Base-by-base conservation (phyloP, 2,113 vertebrate species). In the Lophochroa leadbeateri region DNA sequence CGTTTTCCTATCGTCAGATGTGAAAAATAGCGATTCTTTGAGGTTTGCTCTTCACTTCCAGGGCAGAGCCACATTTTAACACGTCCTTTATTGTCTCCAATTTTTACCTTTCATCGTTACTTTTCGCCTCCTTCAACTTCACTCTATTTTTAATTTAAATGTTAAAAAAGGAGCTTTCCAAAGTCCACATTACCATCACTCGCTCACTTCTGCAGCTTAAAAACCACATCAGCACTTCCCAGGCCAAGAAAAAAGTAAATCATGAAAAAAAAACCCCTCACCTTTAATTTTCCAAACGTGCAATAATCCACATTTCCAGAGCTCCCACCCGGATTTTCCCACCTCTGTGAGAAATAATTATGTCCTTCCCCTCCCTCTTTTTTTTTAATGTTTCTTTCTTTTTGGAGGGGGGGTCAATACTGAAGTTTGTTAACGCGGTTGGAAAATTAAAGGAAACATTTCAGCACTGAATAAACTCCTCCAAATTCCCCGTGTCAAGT, bases 361-460 rank as follows among this genome's bases (percentile, higher is more conserved):
- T 35, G 33, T 24, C 33, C 57, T 58, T 58, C 13, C 55, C 20
- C 9, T 13, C 20, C 13, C 33, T 21, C 6, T 6, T 35, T 11
- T 39, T 15, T 7, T 20, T 44, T 41, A 41, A 41, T 41, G 6
- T 10, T 52, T 15, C 10, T 6, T 25, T 71, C 3, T 4, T 24
- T 15, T 8, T 15, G 16, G 12, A 15, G 5, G 2, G 3, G 6
- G 75, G 6, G 13, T 1, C 2, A 17, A 74, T 39, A 46, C 50
- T 41, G 4, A 61, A 88, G 65, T 85, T 86, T 33, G 16, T 88
- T 63, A 69, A 68, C 28, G 47, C 68, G 2, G 9, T 18, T 35
- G 91, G 50, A 79, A 88, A 88, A 91, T 71, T 27, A 65, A 91
- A 94, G 91, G 87, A 21, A 91, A 91, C 84, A 25, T 79, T 88